These are phyloP conservation scores for Mellivora capensis DNA, from an alignment of 2,113 vertebrate genomes.

Conservation along the genomic window DNA sequence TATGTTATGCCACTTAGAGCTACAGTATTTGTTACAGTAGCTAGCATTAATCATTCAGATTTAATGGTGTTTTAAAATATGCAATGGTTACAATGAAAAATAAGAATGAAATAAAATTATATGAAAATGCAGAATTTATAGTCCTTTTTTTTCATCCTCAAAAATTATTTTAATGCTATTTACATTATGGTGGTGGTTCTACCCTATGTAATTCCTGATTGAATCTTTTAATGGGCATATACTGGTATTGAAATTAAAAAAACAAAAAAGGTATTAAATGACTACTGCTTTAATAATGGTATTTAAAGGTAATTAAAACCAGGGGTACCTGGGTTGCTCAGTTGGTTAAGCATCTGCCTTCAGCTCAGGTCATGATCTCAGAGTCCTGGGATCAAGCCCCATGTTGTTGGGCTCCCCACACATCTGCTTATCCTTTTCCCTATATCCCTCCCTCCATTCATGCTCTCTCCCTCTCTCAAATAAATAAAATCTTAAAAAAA, in stretches of 20 bases:
- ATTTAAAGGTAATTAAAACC: background rate
- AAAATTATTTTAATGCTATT: background rate
- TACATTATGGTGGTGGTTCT: background rate
- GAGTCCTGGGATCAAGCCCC: background rate
- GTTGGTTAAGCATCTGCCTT: background rate
- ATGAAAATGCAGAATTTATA: background rate
- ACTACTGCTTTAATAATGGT: background rate
- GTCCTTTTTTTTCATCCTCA: background rate
- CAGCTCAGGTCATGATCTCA: background rate
- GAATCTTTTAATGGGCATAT: background rate
- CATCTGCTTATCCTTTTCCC: background rate
- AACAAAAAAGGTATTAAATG: background rate
- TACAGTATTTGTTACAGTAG: background rate
- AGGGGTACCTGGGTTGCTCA: background rate
- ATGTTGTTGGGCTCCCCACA: background rate
- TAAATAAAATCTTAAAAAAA: background rate
- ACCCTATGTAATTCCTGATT: background rate
- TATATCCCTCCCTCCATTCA: background rate
- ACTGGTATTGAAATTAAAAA: background rate
- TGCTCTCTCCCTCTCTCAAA: background rate
- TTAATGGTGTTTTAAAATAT: background rate
- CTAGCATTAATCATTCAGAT: background rate
- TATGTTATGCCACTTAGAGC: background rate
- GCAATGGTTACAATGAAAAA: background rate
- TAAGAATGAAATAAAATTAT: conserved; percentile 37